These are phyloP conservation scores for Drosophila kokeensis DNA, from an alignment of 2,888 invertebrate species.

Conservation along the genomic window DNA sequence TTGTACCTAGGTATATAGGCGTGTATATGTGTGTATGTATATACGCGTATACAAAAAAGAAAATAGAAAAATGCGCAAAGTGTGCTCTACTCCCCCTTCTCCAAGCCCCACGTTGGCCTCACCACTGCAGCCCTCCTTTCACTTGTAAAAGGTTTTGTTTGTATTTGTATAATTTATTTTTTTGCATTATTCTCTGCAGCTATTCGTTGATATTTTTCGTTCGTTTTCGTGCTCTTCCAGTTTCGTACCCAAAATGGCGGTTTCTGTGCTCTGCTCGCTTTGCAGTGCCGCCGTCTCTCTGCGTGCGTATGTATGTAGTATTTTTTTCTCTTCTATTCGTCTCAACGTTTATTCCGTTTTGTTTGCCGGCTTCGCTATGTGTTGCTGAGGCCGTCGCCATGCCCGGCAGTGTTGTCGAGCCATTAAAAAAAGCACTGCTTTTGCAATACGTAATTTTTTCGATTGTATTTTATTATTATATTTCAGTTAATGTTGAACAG, in stretches of 20 bases:
- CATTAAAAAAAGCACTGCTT: slow-evolving; percentile 29
- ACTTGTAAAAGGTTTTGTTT: slow-evolving; percentile 64
- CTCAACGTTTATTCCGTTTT: slow-evolving; percentile 68
- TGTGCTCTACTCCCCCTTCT: slow-evolving; percentile 38
- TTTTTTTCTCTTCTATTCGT: slow-evolving; percentile 42
- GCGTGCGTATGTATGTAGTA: slow-evolving; percentile 46
- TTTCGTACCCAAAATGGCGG: slow-evolving; percentile 76
- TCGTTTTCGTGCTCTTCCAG: slow-evolving; percentile 62
- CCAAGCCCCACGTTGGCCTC: slow-evolving; percentile 41
- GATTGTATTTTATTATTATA: not conserved
- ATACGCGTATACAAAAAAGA: slow-evolving; percentile 23
- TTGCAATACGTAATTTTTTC: not conserved
- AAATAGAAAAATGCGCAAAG: slow-evolving; percentile 19
- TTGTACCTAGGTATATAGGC: not conserved
- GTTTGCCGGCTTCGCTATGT: slow-evolving; percentile 71
- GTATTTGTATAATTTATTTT: slow-evolving; percentile 64
- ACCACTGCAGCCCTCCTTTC: slow-evolving; percentile 58
- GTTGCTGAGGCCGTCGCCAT: slow-evolving; percentile 51
- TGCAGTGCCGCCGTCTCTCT: slow-evolving; percentile 23
- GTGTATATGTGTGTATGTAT: slow-evolving; percentile 9
- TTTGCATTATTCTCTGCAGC: slow-evolving; percentile 68
- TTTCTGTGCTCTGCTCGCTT: slow-evolving; percentile 47
- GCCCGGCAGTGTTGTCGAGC: slow-evolving; percentile 51
- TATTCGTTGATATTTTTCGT: slow-evolving; percentile 71
- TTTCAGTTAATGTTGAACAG: slow-evolving; percentile 2